Conservation (phyloP, 2,797 vertebrate genomes). For the Cuculus canorus region DNA sequence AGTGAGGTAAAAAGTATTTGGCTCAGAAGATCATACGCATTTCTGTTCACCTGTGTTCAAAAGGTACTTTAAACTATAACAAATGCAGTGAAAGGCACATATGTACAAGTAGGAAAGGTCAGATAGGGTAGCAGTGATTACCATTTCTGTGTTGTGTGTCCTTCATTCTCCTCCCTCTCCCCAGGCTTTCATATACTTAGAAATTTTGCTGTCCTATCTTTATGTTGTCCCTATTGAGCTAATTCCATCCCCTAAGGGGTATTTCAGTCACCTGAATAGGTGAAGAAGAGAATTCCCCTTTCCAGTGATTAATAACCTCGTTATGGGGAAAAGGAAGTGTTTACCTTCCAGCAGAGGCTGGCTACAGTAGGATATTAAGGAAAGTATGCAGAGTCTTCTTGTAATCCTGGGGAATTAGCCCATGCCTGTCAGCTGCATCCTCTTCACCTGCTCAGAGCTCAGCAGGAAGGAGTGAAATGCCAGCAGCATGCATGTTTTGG, state of each 20-base stretch:
- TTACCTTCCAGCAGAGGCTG: not conserved
- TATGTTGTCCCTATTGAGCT: not conserved
- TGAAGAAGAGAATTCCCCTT: not conserved
- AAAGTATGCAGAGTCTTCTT: not conserved
- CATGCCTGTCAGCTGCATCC: not conserved
- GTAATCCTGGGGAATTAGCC: not conserved
- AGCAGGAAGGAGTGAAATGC: not conserved
- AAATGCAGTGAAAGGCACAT: not conserved
- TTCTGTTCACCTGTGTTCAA: not conserved
- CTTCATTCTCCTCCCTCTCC: not conserved
- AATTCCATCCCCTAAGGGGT: not conserved
- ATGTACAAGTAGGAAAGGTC: not conserved
- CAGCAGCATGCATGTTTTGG: not conserved
- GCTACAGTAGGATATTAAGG: not conserved
- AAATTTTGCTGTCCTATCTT: not conserved
- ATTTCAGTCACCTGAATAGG: not conserved
- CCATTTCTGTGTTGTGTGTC: not conserved
- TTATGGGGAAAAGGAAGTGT: not conserved
- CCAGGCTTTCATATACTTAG: not conserved
- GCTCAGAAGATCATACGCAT: not conserved
- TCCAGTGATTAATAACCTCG: not conserved
- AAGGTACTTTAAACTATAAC: not conserved
- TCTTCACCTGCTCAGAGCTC: not conserved
- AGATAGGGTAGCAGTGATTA: not conserved
- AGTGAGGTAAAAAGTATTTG: not conserved